A percentile compares a stretch with the other conserved stretches of the same genome.
Evolutionary conservation across 2,797 vertebrate species (phyloP).

Genomic region (Nannoperca obscura): DNA sequence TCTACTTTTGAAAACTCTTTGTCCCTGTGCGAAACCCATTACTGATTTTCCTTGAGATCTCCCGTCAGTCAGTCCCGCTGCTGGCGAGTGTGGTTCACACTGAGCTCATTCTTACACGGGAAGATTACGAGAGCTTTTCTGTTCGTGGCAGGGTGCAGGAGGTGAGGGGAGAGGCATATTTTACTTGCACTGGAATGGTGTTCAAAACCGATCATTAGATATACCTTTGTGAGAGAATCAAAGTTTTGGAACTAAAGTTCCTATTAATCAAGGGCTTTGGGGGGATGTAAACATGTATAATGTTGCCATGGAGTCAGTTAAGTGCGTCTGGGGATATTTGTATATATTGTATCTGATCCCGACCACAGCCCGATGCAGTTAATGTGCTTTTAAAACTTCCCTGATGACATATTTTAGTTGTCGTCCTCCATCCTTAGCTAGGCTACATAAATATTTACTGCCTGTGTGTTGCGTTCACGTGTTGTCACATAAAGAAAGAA

Average conservation of each 20-base stretch:
- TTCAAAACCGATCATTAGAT: not conserved
- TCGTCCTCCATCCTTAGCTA: no score
- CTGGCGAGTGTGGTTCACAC: conserved; percentile 25
- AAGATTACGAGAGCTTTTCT: conserved; percentile 30
- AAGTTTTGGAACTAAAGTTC: not conserved
- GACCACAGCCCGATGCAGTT: no score
- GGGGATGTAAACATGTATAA: not conserved
- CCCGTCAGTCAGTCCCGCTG: conserved; percentile 18
- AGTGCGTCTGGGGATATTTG: no score
- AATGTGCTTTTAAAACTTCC: no score
- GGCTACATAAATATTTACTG: no score
- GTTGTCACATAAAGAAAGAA: no score
- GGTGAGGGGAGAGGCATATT: conserved; percentile 8
- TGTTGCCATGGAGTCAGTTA: not conserved
- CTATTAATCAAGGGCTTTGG: not conserved
- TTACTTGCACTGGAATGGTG: not conserved
- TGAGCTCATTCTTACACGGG: conserved; percentile 29
- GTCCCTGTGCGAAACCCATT: conserved; percentile 34
- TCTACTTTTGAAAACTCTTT: conserved; percentile 32
- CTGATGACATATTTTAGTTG: no score
- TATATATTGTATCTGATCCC: no score
- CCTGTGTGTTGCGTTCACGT: no score
- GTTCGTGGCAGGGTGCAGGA: conserved; percentile 6
- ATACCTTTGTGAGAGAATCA: not conserved
- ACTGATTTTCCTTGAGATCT: conserved; percentile 45